Conservation (phyloP, 2,888 invertebrate species). For the Eudasyphora cyanicolor region DNA sequence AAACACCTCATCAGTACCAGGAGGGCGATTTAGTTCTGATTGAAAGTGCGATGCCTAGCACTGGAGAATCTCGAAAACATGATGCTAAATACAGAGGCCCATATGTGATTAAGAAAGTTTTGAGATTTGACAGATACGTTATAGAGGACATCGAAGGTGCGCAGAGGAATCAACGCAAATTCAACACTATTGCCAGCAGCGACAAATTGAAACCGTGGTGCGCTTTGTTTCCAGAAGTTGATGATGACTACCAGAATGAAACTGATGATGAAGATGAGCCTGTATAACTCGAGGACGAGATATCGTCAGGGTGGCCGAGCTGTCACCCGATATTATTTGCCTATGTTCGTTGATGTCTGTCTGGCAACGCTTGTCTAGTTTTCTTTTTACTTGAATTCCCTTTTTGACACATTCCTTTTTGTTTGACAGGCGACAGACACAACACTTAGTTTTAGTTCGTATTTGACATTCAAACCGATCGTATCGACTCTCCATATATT, state of each 20-base stretch:
- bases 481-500: too few relatives aligned
- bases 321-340: constrained; percentile 45
- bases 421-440: too few relatives aligned
- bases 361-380: neutral
- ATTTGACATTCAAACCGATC: too few relatives aligned
- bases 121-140: constrained; percentile 44
- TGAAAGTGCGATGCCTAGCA: constrained; percentile 52
- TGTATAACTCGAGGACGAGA: constrained; percentile 51
- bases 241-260: constrained; percentile 33
- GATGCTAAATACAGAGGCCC: constrained; percentile 40
- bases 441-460: too few relatives aligned
- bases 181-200: constrained; percentile 47
- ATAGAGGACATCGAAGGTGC: constrained; percentile 44
- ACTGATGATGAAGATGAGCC: neutral
- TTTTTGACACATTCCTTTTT: too few relatives aligned
- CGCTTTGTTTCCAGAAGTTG: constrained; percentile 42
- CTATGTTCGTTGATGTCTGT: neutral
- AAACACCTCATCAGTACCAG: constrained; percentile 26
- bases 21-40: constrained; percentile 48
- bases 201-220: constrained; percentile 64
- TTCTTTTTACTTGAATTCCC: too few relatives aligned
- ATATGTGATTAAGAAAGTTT: constrained; percentile 39
- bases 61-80: constrained; percentile 40
- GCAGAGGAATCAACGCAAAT: constrained; percentile 27
- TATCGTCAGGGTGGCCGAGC: constrained; percentile 49